These are phyloP conservation scores for Sebastes steindachneri DNA, from an alignment of 2,797 vertebrate species.

Conservation along the genomic window DNA sequence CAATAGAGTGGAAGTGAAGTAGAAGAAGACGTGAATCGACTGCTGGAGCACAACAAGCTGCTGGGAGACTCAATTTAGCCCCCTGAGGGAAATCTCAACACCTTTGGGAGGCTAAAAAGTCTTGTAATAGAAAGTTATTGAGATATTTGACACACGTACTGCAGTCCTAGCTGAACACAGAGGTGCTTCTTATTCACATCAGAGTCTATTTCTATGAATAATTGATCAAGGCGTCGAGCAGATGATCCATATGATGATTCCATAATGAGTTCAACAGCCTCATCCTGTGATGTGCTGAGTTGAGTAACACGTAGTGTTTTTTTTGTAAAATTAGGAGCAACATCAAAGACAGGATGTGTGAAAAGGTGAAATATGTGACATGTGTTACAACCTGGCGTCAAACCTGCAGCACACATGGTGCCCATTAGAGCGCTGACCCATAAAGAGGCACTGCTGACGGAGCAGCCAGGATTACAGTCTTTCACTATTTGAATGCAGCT, in stretches of 20 bases:
- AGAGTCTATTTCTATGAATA: conserved; percentile 38
- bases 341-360: not conserved
- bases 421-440: conserved; percentile 29
- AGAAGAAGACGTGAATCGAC: conserved; percentile 40
- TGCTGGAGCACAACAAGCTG: not conserved
- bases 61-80: not conserved
- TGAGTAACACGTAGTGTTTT: not conserved
- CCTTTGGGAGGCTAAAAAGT: conserved; percentile 3
- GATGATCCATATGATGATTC: conserved; percentile 44
- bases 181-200: conserved; percentile 25
- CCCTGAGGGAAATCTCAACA: not conserved
- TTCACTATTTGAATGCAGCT: not conserved
- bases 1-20: conserved; percentile 16
- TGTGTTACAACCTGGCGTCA: conserved; percentile 29
- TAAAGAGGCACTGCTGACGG: conserved; percentile 23
- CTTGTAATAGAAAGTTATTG: not conserved
- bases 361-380: conserved; percentile 26
- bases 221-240: conserved; percentile 25
- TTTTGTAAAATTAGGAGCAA: not conserved
- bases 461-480: not conserved
- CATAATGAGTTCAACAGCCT: conserved; percentile 31
- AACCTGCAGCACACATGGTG: conserved; percentile 19
- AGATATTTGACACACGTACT: not conserved
- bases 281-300: conserved; percentile 4
- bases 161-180: not conserved